phyloP scores from a whole-genome alignment of 2,797 vertebrate genomes.

The Mormyrus hasselquistii region DNA sequence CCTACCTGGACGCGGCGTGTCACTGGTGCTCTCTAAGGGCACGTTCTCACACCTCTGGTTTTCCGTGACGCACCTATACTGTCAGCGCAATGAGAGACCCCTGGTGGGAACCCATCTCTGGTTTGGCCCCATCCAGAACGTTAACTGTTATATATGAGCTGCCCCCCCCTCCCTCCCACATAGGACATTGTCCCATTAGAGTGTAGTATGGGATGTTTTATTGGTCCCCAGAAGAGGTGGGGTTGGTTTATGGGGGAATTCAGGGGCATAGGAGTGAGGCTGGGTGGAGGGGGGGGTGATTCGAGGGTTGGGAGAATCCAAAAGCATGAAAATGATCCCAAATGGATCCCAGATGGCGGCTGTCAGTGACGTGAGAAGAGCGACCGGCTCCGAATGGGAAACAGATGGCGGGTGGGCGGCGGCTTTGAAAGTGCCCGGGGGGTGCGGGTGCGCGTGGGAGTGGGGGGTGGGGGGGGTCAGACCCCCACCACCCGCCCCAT shows the following conservation, averaged over 20 bases:
- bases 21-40: neutral
- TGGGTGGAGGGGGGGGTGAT: conserved; percentile 34
- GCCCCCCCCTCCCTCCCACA: neutral
- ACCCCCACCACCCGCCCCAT: neutral
- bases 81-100: neutral
- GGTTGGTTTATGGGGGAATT: conserved; percentile 49
- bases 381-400: conserved; percentile 71
- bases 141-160: conserved; percentile 49
- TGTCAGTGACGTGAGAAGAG: conserved; percentile 73
- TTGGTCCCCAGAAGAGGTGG: conserved; percentile 59
- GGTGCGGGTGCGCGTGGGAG: neutral
- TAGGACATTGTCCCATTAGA: neutral
- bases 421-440: conserved; percentile 56
- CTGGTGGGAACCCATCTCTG: neutral
- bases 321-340: conserved; percentile 69
- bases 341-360: conserved; percentile 75
- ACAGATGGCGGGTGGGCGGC: conserved; percentile 52
- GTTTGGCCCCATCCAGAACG: conserved; percentile 42
- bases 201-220: conserved; percentile 55
- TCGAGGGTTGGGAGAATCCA: conserved; percentile 40
- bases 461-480: neutral
- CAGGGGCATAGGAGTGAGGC: conserved; percentile 20
- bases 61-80: neutral
- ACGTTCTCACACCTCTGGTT: neutral
- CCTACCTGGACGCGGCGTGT: neutral